Evolutionary conservation across 2,888 invertebrate species (phyloP), one percentile per base, ranked within the genome.

Genomic region (Nomada hirtipes): DNA sequence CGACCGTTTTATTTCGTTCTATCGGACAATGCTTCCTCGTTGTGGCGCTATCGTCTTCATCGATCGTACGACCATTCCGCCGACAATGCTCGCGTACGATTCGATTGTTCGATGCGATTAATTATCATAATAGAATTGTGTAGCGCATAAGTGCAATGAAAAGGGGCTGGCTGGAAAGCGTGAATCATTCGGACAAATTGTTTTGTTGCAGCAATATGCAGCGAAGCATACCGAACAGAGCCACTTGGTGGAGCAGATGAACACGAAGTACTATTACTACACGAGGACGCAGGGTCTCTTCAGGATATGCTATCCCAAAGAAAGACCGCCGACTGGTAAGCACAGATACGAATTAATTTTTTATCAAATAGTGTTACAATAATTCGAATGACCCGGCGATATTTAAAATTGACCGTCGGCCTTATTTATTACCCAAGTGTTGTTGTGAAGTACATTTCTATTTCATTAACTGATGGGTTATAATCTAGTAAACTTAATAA

Each of bases 241-340:
- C 90, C 95, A 96, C 53, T 94, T 97, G 88, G 94, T 98, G 90
- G 97, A 97, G 91, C 97, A 96, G 91, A 95, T 98, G 94, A 98
- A 97, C 94, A 95, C 95, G 65, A 98, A 98, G 94, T 98, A 97
- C 93, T 97, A 96, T 93, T 98, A 97, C 94, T 98, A 96, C 94
- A 98, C 98, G 83, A 96, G 99, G 94, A 98, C 98, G 93, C 97
- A 98, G 93, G 99, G 99, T 86, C 95, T 99, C 75, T 98, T 98
- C 95, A 96, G 98, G 94, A 97, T 97, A 94, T 99, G 98, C 94
- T 99, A 98, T 94, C 98, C 98, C 55, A 98, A 98, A 94, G 98
- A 98, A 91, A 95, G 98, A 83, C 98, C 98, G 82, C 97, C 97
- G 65, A 95, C 96, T 93, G 97, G 97, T 98, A 94, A 95, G 94